phyloP scores from a whole-genome alignment of 2,113 vertebrate genomes.

The Cryptoleucopteryx plumbea region DNA sequence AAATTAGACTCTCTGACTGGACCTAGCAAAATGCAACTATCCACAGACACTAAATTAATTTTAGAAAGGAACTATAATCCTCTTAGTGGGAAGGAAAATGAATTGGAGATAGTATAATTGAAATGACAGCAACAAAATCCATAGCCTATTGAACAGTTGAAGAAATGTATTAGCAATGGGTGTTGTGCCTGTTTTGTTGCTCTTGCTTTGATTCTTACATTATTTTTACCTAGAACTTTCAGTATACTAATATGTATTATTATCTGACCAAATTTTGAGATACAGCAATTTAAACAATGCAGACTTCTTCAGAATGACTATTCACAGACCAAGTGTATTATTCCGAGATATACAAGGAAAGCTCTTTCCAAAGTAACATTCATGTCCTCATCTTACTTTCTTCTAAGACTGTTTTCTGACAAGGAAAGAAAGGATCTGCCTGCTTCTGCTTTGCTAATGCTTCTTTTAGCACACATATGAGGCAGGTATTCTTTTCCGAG shows the following conservation, averaged over 20 bases:
- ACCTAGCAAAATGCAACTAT: neutral
- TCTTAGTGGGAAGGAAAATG: neutral
- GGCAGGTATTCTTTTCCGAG: neutral
- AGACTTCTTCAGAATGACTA: neutral
- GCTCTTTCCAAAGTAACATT: neutral
- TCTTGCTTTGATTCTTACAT: neutral
- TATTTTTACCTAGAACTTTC: neutral
- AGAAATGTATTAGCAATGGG: neutral
- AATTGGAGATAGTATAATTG: neutral
- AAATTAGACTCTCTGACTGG: neutral
- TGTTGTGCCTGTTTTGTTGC: neutral
- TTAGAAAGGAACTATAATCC: neutral
- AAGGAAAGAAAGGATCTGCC: neutral
- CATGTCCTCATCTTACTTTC: neutral
- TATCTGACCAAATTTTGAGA: neutral
- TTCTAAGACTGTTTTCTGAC: neutral
- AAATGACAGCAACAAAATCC: neutral
- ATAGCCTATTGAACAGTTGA: neutral
- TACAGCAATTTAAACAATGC: neutral
- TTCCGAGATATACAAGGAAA: neutral
- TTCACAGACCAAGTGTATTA: neutral
- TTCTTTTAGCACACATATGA: neutral
- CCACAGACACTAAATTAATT: neutral
- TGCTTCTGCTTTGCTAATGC: neutral
- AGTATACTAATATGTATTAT: neutral